These are phyloP conservation scores for Grammomys surdaster DNA, from an alignment of 2,113 vertebrate genomes.

Conservation along the genomic window DNA sequence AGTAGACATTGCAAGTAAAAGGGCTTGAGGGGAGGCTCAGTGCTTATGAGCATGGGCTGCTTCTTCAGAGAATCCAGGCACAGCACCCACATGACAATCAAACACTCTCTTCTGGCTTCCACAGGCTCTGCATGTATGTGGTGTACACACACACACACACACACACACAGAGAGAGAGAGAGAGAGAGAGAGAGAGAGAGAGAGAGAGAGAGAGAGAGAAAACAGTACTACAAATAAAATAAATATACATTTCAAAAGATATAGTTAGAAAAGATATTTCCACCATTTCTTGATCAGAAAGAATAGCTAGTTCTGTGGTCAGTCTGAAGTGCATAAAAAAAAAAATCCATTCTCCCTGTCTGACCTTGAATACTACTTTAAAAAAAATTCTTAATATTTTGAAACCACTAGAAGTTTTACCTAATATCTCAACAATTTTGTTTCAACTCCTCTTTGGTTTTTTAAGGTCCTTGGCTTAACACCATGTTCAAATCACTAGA, in stretches of 20 bases:
- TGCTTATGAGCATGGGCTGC: neutral
- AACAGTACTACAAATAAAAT: neutral
- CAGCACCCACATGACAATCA: neutral
- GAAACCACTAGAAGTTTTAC: neutral
- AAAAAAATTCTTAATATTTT: neutral
- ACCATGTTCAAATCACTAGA: neutral
- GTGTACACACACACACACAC: neutral
- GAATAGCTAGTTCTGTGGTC: neutral
- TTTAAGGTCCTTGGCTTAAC: neutral
- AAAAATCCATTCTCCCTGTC: neutral
- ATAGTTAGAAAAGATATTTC: neutral
- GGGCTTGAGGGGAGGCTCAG: neutral
- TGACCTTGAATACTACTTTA: neutral
- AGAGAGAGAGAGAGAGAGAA: too few species aligned
- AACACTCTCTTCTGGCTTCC: neutral
- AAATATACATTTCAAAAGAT: neutral
- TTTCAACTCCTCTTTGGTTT: neutral
- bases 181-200: too few species aligned
- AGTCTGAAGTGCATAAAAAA: neutral
- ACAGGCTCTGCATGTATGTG: neutral
- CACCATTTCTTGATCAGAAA: constrained; percentile 1
- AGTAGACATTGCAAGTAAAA: neutral
- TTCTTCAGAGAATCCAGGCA: neutral
- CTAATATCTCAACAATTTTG: neutral
- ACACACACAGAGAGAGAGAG: neutral